Evolutionary conservation across 2,797 vertebrate genomes (phyloP), one percentile per base, ranked within the genome.

Genomic region (Columba guinea): DNA sequence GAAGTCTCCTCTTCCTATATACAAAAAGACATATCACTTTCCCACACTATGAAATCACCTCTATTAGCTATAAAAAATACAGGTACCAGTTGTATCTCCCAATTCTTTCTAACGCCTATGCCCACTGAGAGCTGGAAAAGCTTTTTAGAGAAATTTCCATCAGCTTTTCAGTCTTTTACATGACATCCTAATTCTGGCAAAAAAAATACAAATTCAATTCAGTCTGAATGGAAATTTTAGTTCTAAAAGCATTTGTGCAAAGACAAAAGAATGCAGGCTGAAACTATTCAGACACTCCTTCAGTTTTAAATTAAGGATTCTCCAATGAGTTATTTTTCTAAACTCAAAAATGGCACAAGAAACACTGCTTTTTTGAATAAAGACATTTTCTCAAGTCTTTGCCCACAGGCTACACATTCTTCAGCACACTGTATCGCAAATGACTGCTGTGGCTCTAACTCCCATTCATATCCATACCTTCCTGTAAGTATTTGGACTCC

Each of bases 121-220:
- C 37, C 70, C 69, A 55, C 26, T 9, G 39, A 93, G 56, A 81
- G 48, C 3, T 85, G 59, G 59, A 70, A 82, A 93, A 79, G 63
- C n/a, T 88, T 94, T 90, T 67, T 9, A 71, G 39, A 93, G 51
- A 94, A 56, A 60, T 86, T 94, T 78, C 70, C 26, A 81, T 73
- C 77, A 91, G 48, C n/a, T 94, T 91, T 89, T 87, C 70, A 90
- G 70, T 90, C 63, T 79, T 65, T 74, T 64, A 52, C 20, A 58
- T 39, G 46, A 52, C 78, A 76, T 65, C 88, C 37, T 79, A 82
- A 87, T 79, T 84, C 63, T 58, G 17, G 32, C 39, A 90, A 70
- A 79, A 95, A 92, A 96, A 92, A 96, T 24, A 83, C 30, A 89
- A 85, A 90, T 86, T 91, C 55, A 37, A 3, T 86, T 59, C 62